Conservation (phyloP, 2,888 invertebrate species). For the Parnassius apollo region DNA sequence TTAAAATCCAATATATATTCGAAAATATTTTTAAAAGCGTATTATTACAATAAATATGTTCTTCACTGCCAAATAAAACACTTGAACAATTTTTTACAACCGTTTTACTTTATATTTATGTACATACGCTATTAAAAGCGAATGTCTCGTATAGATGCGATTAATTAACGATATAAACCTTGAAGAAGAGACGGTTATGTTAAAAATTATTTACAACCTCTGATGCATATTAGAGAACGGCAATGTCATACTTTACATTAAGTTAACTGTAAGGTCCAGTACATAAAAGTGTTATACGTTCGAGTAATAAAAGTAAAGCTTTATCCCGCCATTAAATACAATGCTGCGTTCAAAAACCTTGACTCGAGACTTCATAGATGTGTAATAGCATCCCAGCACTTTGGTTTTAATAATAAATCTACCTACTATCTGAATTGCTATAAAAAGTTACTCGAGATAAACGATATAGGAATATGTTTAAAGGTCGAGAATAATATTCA, state of each 20-base stretch:
- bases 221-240: neutral
- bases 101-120: too few species aligned
- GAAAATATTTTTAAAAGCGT: too few species aligned
- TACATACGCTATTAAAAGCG: too few species aligned
- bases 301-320: conserved; percentile 34
- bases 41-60: too few species aligned
- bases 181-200: neutral
- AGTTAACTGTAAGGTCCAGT: conserved; percentile 14
- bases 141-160: too few species aligned
- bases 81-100: too few species aligned
- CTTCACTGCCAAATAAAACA: too few species aligned
- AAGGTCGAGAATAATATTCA: too few species aligned
- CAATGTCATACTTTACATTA: conserved; percentile 21
- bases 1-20: too few species aligned
- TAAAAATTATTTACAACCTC: too few species aligned
- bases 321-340: conserved; percentile 41
- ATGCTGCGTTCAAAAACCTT: conserved; percentile 36
- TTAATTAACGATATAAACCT: neutral
- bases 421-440: conserved; percentile 8
- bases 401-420: conserved; percentile 22
- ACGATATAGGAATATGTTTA: too few species aligned
- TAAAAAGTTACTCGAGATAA: conserved; percentile 5
- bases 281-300: conserved; percentile 20
- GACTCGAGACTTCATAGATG: conserved; percentile 23
- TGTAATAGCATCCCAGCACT: conserved; percentile 12